Evolutionary conservation across 2,888 invertebrate species (phyloP), one percentile per base, ranked within the genome.

Genomic region (Scaptomyza cyrtandrae): DNA sequence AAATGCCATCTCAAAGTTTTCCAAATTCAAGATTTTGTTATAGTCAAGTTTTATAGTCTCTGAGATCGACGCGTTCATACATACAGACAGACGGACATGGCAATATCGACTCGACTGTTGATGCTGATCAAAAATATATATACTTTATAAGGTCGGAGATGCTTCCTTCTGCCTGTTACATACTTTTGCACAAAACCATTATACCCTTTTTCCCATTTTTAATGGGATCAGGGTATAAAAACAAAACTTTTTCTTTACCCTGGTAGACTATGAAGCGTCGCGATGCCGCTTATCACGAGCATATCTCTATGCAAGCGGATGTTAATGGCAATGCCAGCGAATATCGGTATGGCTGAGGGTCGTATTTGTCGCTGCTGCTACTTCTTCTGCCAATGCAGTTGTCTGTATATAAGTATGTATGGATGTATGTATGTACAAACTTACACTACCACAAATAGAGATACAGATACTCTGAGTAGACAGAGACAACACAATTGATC

Each of bases 241-340:
- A 24, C 24, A 24, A 2, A 24, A 24, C 24, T 5, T 59, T 45
- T 33, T 24, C 16, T 9, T 10, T 37, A 31, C 19, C 10, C 31
- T n/a, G 6, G 39, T 19, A 65, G 66, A 62, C 70, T 59, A 35
- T 63, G 48, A 49, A 31, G 31, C 16, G n/a, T 24, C 43, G 43
- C 19, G 19, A 77, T 73, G 69, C 59, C 59, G 75, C 65, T 68
- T 82, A 82, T 82, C 85, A 82, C 82, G 85, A 82, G 82, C 56
- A 78, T 10, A 66, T 69, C 70, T 72, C 72, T 81, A 75, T 75
- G 77, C 80, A 66, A 66, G 71, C 80, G 80, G 52, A 80, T 77
- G 75, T 65, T 75, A 14, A 14, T 63, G 71, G 45, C 75, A 65
- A 43, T 56, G 68, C 54, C 31, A 54, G 60, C 39, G 60, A 46